A percentile compares a stretch with the other conserved stretches of the same genome.
Evolutionary conservation across 2,888 invertebrate genomes (phyloP).

Genomic region (Acleris holmiana): DNA sequence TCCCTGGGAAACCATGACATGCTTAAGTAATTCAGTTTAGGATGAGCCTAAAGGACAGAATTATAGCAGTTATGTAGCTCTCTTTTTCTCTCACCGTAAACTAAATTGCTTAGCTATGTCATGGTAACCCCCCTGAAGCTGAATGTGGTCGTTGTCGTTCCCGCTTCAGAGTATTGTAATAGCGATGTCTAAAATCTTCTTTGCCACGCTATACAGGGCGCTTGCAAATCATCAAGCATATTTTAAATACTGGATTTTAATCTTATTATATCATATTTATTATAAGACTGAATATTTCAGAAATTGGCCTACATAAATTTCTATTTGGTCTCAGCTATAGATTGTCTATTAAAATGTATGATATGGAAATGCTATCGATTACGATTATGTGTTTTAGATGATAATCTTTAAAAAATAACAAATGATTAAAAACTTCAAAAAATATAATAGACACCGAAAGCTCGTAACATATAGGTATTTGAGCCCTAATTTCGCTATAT

Average conservation of each 20-base stretch:
- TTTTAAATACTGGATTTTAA: constrained; percentile 2
- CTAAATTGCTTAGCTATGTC: too few species aligned
- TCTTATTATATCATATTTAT: constrained; percentile 4
- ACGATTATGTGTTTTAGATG: constrained; percentile 4
- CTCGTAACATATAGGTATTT: background rate
- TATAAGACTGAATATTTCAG: background rate
- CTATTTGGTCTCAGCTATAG: constrained; percentile 18
- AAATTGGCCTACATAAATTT: constrained; percentile 17
- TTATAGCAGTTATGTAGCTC: too few species aligned
- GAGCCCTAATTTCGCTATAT: background rate
- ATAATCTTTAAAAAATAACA: background rate
- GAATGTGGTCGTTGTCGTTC: too few species aligned
- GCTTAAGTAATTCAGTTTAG: too few species aligned
- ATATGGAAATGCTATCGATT: constrained; percentile 24
- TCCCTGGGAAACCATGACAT: too few species aligned
- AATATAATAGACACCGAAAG: constrained; percentile 26
- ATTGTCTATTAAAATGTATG: constrained; percentile 21
- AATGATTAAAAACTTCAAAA: constrained; percentile 1
- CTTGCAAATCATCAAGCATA: background rate
- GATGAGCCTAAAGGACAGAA: too few species aligned
- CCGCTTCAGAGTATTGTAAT: too few species aligned
- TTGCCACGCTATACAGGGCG: too few species aligned
- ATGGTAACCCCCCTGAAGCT: too few species aligned
- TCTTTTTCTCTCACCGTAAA: too few species aligned
- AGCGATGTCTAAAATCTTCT: too few species aligned